phyloP scores from a whole-genome alignment of 37 sponge, comb jelly and placozoan species.

The Chondrosia reniformis region DNA sequence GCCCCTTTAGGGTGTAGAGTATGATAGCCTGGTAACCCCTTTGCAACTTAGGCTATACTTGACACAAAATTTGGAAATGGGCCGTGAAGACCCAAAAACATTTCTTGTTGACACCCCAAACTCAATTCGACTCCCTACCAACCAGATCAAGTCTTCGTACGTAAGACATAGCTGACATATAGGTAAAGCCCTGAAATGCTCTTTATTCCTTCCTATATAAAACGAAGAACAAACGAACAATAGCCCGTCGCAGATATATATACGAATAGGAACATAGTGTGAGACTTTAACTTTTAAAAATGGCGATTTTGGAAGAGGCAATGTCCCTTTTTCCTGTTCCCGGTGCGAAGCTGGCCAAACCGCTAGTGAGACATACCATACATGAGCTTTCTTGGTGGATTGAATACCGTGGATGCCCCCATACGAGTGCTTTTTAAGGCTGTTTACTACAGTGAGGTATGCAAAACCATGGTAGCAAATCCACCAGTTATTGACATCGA shows the following conservation, averaged over 20 bases:
- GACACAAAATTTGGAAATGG: too few relatives aligned
- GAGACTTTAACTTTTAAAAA: background rate
- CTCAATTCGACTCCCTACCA: too few relatives aligned
- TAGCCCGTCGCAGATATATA: background rate
- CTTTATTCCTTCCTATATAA: background rate
- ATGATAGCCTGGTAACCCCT: too few relatives aligned
- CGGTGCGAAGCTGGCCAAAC: background rate
- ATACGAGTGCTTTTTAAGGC: background rate
- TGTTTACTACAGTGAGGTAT: background rate
- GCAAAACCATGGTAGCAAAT: background rate
- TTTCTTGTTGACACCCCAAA: too few relatives aligned
- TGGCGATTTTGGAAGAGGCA: background rate
- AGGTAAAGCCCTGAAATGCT: background rate
- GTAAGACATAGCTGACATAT: background rate
- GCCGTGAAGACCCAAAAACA: too few relatives aligned
- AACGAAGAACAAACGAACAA: background rate
- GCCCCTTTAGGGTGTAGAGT: too few relatives aligned
- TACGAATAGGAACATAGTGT: background rate
- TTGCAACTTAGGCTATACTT: too few relatives aligned
- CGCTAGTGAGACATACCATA: background rate
- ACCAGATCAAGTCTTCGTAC: background rate
- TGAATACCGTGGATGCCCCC: background rate
- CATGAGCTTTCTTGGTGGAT: background rate
- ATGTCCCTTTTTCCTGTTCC: background rate
- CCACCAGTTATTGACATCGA: background rate